These are phyloP conservation scores for Heliconius erato DNA, from an alignment of 2,888 invertebrate species.

Conservation along the genomic window DNA sequence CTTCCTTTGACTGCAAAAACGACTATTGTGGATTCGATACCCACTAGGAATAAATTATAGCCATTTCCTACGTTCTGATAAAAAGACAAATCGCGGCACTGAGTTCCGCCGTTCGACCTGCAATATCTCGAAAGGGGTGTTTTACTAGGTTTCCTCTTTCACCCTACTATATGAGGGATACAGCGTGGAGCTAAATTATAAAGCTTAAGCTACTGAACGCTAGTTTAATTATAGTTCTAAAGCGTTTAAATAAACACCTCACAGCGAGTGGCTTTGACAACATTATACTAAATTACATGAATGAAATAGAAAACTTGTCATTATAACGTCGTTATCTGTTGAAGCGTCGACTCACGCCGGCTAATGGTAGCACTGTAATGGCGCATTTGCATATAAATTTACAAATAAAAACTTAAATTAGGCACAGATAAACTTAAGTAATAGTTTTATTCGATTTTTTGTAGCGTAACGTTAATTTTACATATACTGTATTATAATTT, in stretches of 20 bases:
- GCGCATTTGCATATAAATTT: conserved; percentile 23
- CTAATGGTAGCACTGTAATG: not conserved
- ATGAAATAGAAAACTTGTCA: conserved; percentile 31
- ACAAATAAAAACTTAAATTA: not conserved
- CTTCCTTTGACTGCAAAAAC: not conserved
- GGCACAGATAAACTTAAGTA: not conserved
- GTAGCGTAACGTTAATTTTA: not conserved
- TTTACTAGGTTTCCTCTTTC: not conserved
- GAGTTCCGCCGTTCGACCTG: not conserved
- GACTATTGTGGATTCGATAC: too few species aligned
- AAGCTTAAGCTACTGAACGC: not conserved
- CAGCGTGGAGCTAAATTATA: not conserved
- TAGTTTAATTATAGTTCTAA: not conserved
- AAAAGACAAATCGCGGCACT: not conserved
- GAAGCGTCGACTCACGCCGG: not conserved
- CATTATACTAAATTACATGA: not conserved
- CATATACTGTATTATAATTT: not conserved
- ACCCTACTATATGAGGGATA: not conserved
- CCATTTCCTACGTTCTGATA: not conserved
- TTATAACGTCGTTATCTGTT: conserved; percentile 21
- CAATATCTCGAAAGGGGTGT: not conserved
- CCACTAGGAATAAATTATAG: not conserved
- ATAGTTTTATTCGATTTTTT: not conserved
- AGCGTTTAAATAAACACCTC: not conserved
- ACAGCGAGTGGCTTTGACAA: not conserved